Evolutionary conservation across 2,113 vertebrate species (phyloP).

Genomic region (Xenus cinereus): DNA sequence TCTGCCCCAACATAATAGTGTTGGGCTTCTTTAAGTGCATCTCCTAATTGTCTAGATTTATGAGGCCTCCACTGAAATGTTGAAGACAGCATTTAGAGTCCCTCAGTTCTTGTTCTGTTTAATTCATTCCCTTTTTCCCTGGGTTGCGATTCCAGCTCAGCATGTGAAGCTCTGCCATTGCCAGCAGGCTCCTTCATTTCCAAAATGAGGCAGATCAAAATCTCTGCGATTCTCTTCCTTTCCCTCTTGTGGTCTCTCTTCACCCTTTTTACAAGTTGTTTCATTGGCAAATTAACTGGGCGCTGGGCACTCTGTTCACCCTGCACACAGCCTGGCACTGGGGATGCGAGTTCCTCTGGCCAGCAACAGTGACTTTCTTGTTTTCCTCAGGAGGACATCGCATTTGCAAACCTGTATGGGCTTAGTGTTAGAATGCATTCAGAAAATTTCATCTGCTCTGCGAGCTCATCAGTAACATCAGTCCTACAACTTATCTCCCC

Average conservation of each 20-base stretch:
- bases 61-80: constrained; percentile 44
- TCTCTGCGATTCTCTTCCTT: background rate
- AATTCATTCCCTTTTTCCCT: constrained; percentile 50
- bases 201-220: constrained; percentile 29
- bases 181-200: constrained; percentile 59
- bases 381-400: background rate
- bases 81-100: constrained; percentile 65
- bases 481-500: background rate
- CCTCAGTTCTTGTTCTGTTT: constrained; percentile 59
- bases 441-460: background rate
- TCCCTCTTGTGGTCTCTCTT: background rate
- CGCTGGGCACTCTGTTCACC: background rate
- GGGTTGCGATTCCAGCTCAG: constrained; percentile 51
- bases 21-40: constrained; percentile 32
- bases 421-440: background rate
- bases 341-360: background rate
- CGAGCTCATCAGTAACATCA: background rate
- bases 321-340: background rate
- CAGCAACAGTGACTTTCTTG: background rate
- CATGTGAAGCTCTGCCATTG: constrained; percentile 40
- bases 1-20: background rate
- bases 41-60: constrained; percentile 62
- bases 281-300: background rate
- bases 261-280: background rate
- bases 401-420: background rate